A percentile compares a stretch with the other conserved stretches of the same genome.
These are phyloP conservation scores for Simalia tracyae DNA, from an alignment of 2,797 vertebrate genomes.

Conservation along the genomic window DNA sequence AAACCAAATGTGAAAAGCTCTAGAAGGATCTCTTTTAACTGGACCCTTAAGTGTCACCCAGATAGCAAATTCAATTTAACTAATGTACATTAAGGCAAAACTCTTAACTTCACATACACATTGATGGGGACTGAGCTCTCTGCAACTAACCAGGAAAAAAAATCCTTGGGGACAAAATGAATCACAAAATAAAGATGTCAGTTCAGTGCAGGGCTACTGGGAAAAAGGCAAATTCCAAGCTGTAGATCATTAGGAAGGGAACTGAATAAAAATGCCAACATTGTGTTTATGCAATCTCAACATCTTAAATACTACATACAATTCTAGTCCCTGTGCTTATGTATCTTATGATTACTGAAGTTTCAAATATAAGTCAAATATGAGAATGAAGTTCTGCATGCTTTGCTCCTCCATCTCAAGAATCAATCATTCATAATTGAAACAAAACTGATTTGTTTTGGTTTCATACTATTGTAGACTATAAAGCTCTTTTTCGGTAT, in stretches of 20 bases:
- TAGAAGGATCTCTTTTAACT: neutral
- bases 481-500: neutral
- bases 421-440: neutral
- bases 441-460: neutral
- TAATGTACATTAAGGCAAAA: neutral
- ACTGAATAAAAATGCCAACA: neutral
- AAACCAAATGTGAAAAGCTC: neutral
- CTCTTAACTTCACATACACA: neutral
- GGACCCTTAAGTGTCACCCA: neutral
- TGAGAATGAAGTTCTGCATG: neutral
- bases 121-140: neutral
- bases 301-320: neutral
- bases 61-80: neutral
- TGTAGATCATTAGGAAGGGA: neutral
- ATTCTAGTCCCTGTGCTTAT: neutral
- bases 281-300: neutral
- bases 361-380: neutral
- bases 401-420: neutral
- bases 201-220: neutral
- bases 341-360: neutral
- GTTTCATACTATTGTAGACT: neutral
- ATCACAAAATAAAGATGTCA: neutral
- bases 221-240: neutral
- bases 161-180: neutral
- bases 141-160: neutral